These are phyloP conservation scores for Stenotaenia linearis DNA, from an alignment of 2,888 invertebrate genomes.

Conservation along the genomic window DNA sequence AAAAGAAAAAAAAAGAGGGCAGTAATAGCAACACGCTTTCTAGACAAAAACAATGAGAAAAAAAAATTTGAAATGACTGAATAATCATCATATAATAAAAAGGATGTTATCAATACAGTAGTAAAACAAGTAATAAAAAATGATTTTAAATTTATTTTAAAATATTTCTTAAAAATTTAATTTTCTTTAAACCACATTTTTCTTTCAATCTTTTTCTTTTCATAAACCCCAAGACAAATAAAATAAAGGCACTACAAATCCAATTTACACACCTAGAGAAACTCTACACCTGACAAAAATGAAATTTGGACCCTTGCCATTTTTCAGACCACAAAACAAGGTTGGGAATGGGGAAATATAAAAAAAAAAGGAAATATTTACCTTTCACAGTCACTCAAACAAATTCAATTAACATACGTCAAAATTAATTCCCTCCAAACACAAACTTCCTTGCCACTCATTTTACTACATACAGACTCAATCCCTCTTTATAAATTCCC, in stretches of 20 bases:
- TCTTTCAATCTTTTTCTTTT: neutral
- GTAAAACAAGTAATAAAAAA: neutral
- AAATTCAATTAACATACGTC: conserved; percentile 15
- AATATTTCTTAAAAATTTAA: neutral
- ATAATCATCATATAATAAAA: neutral
- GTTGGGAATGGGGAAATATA: neutral
- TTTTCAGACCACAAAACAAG: neutral
- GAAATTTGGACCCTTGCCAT: conserved; percentile 1
- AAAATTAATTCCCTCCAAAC: conserved; percentile 7
- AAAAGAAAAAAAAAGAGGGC: neutral
- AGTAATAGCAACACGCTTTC: neutral
- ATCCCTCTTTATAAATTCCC: conserved; percentile 15
- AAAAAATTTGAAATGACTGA: neutral
- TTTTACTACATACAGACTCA: neutral
- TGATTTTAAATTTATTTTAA: neutral
- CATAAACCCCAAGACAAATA: neutral
- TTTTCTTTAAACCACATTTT: neutral
- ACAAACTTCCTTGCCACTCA: neutral
- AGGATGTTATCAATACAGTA: neutral
- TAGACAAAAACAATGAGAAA: neutral
- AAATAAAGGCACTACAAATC: conserved; percentile 14
- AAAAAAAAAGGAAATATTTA: neutral
- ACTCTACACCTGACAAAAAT: conserved; percentile 14
- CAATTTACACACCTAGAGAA: conserved; percentile 3
- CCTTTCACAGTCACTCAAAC: conserved; percentile 8